Evolutionary conservation across 35 echinoderm and acorn worm species (phyloP).

Genomic region (Apostichopus japonicus): DNA sequence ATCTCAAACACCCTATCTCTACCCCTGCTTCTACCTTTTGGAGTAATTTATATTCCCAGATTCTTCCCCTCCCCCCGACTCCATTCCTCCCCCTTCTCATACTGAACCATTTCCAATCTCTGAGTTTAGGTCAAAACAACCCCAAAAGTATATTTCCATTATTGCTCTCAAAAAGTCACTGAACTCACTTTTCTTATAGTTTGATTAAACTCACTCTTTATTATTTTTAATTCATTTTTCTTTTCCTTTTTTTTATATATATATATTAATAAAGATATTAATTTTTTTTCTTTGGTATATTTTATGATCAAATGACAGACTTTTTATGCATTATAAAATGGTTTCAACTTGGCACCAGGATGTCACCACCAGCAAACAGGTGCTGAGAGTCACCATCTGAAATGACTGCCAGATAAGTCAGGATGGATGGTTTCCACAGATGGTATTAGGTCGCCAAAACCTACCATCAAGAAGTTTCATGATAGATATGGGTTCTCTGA

Average conservation of each 20-base stretch:
- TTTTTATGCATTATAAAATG: background rate
- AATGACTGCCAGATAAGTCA: no score
- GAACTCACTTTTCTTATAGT: no score
- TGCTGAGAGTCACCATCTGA: background rate
- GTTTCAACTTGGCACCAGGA: background rate
- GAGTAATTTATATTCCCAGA: background rate
- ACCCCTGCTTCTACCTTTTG: no score
- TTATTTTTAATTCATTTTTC: no score
- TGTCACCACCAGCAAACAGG: constrained; percentile 2
- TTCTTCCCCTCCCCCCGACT: background rate
- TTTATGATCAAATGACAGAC: background rate
- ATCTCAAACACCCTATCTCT: no score
- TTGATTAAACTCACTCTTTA: no score
- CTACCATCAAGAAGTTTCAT: constrained; percentile 4
- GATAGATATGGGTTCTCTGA: constrained; percentile 18
- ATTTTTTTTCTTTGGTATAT: background rate
- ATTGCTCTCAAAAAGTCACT: no score
- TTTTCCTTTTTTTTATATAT: no score
- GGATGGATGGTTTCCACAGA: background rate
- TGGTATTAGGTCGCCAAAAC: background rate
- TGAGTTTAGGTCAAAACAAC: background rate
- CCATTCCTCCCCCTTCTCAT: background rate
- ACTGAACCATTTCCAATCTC: background rate
- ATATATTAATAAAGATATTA: background rate
- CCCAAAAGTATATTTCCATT: no score